Base-by-base conservation (phyloP, 2,113 vertebrate genomes). In the Pundamilia nyererei region DNA sequence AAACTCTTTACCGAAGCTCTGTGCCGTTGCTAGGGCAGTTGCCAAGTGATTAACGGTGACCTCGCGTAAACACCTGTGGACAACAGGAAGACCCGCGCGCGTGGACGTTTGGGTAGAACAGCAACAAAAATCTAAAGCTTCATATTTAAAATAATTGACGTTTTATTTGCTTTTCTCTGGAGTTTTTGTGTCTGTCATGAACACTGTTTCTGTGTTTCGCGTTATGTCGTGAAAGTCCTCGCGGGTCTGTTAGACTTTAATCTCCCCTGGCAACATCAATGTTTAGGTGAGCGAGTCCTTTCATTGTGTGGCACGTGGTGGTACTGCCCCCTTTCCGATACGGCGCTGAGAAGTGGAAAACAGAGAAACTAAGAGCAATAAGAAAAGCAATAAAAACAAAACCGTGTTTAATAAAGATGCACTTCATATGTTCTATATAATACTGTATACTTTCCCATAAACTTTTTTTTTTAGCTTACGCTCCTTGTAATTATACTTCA, bases 11-110 rank as follows among this genome's bases (percentile, higher is more conserved):
- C 4, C 5, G 53, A 54, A 82, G 8, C 13, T 14, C 26, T 75
- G 40, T 54, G 38, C 6, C 26, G 92, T 91, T 87, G 82, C 89
- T 79, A 90, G 4, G 83, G 17, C 4, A 49, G 92, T 93, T 93
- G 82, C 88, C 88, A 93, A 14, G 92, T 55, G 80, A 68, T 31
- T 80, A 85, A 80, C 2, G 3, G 75, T 19, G 15, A 24, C 24
- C 83, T 77, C 80, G 19, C 81, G 51, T 24, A 3, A 47, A 40
- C 33, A 9, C 77, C 79, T 26, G 65, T 6, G 38, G 13, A 26
- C 12, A 15, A 42, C 35, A 24, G 60, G n/a, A 24, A 70, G 35
- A 3, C n/a, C 5, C 35, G n/a, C 7, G 65, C 65, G n/a, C n/a
- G n/a, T 9, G 65, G n/a, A 70, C 35, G 12, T 70, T 70, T 68